A percentile compares a stretch with the other conserved stretches of the same genome.
These are phyloP conservation scores for Oenanthe oenanthe DNA, from an alignment of 2,113 vertebrate genomes.

Conservation along the genomic window DNA sequence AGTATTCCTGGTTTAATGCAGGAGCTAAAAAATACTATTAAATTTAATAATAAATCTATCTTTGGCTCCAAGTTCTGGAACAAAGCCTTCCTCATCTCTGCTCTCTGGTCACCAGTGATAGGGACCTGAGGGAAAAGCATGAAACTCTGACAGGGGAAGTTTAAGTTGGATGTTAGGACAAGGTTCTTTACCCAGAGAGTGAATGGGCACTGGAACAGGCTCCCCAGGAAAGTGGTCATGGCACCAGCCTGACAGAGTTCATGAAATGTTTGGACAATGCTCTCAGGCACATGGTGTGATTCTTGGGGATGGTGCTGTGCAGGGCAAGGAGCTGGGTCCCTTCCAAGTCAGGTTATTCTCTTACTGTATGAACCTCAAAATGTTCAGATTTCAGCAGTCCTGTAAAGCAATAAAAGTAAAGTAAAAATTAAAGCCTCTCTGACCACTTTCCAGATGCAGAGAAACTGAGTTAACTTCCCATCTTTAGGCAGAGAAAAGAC, in stretches of 20 bases:
- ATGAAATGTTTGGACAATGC: neutral
- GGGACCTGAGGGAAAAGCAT: neutral
- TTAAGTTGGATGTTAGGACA: neutral
- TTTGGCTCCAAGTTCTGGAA: neutral
- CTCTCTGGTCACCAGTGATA: neutral
- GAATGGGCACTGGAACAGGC: neutral
- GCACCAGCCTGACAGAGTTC: neutral
- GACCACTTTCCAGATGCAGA: neutral
- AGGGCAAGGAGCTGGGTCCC: neutral
- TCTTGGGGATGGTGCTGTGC: neutral
- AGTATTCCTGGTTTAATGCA: neutral
- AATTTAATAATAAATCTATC: neutral
- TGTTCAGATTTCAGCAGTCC: neutral
- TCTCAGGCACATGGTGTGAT: neutral
- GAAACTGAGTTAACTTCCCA: neutral
- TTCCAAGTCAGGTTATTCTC: neutral
- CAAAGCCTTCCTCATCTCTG: neutral
- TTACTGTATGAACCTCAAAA: neutral
- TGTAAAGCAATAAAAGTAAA: neutral
- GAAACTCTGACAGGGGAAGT: neutral
- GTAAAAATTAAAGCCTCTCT: neutral
- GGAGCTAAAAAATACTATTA: neutral
- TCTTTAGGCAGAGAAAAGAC: neutral
- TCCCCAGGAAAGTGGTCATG: neutral
- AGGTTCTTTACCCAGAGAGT: neutral